Evolutionary conservation across 2,113 vertebrate species (phyloP).

Genomic region (Brevimyrus niger): DNA sequence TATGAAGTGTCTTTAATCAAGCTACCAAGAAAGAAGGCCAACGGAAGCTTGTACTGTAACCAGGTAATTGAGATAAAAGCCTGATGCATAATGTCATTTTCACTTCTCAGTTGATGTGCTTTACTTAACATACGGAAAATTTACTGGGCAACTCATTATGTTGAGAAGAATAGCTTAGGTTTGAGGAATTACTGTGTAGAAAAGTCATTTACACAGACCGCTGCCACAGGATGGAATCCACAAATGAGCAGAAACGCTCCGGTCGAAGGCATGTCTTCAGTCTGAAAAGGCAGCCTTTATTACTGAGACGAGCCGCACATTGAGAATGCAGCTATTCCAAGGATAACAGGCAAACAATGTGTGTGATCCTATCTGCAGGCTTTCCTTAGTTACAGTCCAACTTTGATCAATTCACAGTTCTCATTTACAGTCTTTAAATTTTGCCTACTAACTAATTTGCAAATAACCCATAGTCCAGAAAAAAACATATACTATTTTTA

Average conservation of each 20-base stretch:
- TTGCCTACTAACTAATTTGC: not conserved
- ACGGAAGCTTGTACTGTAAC: not conserved
- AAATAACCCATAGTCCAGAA: not conserved
- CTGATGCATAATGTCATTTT: not conserved
- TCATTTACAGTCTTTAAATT: not conserved
- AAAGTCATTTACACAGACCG: not conserved
- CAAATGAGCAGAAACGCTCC: not conserved
- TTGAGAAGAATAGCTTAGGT: not conserved
- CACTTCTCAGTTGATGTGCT: not conserved
- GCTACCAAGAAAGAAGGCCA: not conserved
- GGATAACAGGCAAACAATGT: not conserved
- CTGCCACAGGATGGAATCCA: not conserved
- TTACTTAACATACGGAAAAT: not conserved
- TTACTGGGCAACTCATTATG: not conserved
- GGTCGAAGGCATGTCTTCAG: not conserved
- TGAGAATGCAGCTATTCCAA: not conserved
- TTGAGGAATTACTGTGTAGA: not conserved
- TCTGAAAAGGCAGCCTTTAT: not conserved
- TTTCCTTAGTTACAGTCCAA: not conserved
- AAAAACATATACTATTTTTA: not conserved
- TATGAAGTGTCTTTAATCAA: not conserved
- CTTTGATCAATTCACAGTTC: not conserved
- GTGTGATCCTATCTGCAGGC: not conserved
- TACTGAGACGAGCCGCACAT: not conserved
- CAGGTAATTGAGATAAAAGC: not conserved